Evolutionary conservation across 2,888 invertebrate genomes (phyloP), one percentile per base, ranked within the genome.

Genomic region (Sepioteuthis lessoniana): DNA sequence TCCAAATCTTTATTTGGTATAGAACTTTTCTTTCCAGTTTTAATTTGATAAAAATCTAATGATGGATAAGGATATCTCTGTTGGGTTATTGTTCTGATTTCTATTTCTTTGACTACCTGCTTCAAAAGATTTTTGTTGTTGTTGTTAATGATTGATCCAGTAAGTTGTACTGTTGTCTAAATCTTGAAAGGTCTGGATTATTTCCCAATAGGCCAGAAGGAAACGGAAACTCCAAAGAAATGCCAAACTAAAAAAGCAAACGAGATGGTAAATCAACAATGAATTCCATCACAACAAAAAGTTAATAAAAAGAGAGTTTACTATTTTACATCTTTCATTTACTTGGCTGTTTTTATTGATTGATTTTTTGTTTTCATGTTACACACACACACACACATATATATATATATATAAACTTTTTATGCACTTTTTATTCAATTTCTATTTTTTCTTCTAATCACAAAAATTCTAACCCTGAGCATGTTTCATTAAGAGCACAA

Each of bases 111-210:
- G 25, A 55, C 19, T 47, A 31, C 0, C 76, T 76, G n/a, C 10
- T 76, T n/a, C 10, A 25, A 76, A 76, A 76, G 16, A 35, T 4
- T 76, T 35, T 76, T 76, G 21, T n/a, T 13, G 16, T n/a, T 13
- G 2, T 76, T 35, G n/a, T n/a, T 76, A 35, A 76, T 76, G n/a
- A 35, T 76, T 76, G 76, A 76, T 76, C 76, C 76, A 76, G 25
- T 16, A 50, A 50, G 76, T 76, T 76, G n/a, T n/a, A 76, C n/a
- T 16, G n/a, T 76, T 76, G n/a, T 10, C n/a, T 76, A 76, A 35
- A n/a, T n/a, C n/a, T n/a, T 76, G 76, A 76, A 76, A 76, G n/a
- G 76, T 76, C 76, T 76, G 76, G 76, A 76, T 76, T 76, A 76
- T 76, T 76, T n/a, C 76, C 76, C 76, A 76, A 76, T 76, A 31